Conservation (phyloP, 1,140 invertebrate species). For the Babylonia areolata region DNA sequence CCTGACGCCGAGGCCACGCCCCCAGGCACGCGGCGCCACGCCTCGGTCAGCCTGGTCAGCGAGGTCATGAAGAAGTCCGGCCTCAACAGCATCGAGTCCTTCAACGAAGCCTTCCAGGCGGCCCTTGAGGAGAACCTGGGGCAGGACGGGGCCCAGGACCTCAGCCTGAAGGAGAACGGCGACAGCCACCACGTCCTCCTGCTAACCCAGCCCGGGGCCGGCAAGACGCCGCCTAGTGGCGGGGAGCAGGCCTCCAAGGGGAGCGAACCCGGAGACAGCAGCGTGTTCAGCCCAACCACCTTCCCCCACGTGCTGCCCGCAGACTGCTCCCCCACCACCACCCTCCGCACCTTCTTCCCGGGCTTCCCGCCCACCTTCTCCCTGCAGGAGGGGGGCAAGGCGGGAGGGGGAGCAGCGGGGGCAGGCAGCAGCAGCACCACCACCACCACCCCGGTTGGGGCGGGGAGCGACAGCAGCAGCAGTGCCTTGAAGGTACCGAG, state of each 20-base stretch:
- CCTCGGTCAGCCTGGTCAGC: conserved; percentile 82
- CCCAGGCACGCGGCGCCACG: conserved; percentile 40
- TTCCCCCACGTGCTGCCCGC: conserved; percentile 22
- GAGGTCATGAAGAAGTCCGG: conserved; percentile 98
- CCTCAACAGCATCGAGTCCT: conserved; percentile 94
- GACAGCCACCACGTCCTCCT: background rate
- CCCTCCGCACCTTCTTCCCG: conserved; percentile 43
- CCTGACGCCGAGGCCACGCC: conserved; percentile 30
- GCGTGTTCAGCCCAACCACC: conserved; percentile 45
- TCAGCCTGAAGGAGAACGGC: conserved; percentile 13
- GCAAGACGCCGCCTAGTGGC: conserved; percentile 28
- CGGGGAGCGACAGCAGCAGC: conserved; percentile 47
- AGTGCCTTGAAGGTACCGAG: conserved; percentile 71
- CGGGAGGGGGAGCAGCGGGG: conserved; percentile 37
- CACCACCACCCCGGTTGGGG: conserved; percentile 33
- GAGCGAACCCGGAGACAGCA: too few species aligned
- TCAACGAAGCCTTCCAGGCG: conserved; percentile 96
- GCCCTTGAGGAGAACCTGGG: conserved; percentile 88
- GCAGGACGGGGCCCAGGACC: conserved; percentile 45
- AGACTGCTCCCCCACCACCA: conserved; percentile 30
- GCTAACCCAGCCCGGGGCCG: background rate
- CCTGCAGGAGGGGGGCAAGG: conserved; percentile 25
- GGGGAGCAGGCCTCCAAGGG: conserved; percentile 22
- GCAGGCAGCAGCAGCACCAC: conserved; percentile 59
- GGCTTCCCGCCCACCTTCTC: conserved; percentile 49